Evolutionary conservation across 2,113 vertebrate species (phyloP).

Genomic region (Ranitomeya variabilis): DNA sequence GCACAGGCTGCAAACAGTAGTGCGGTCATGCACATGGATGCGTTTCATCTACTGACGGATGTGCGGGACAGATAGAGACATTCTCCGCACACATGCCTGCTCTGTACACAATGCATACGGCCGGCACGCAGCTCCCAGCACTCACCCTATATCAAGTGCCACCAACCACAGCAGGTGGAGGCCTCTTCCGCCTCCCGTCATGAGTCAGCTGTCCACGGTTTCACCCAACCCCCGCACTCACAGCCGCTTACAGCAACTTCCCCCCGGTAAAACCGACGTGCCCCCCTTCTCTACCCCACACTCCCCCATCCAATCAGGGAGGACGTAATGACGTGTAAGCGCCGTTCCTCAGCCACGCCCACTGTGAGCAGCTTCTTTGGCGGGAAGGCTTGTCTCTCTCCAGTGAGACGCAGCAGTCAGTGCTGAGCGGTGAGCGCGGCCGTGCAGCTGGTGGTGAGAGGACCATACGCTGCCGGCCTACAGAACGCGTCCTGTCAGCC

Average conservation of each 20-base stretch:
- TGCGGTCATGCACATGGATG: too few relatives aligned
- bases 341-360: not conserved
- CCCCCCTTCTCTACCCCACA: not conserved
- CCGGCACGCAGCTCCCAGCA: not conserved
- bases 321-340: not conserved
- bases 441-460: too few relatives aligned
- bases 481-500: too few relatives aligned
- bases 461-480: too few relatives aligned
- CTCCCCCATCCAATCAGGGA: not conserved
- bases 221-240: not conserved
- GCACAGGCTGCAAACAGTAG: too few relatives aligned
- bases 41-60: too few relatives aligned
- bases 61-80: too few relatives aligned
- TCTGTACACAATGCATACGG: not conserved
- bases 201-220: not conserved
- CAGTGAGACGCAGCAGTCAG: not conserved
- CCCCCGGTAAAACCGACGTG: not conserved
- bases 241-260: not conserved
- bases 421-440: not conserved
- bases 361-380: not conserved
- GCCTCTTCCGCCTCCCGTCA: not conserved
- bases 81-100: not conserved
- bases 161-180: not conserved
- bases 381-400: conserved; percentile 22
- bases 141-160: not conserved